Base-by-base conservation (phyloP, 2,888 invertebrate genomes). In the Drosophila niveifrons region DNA sequence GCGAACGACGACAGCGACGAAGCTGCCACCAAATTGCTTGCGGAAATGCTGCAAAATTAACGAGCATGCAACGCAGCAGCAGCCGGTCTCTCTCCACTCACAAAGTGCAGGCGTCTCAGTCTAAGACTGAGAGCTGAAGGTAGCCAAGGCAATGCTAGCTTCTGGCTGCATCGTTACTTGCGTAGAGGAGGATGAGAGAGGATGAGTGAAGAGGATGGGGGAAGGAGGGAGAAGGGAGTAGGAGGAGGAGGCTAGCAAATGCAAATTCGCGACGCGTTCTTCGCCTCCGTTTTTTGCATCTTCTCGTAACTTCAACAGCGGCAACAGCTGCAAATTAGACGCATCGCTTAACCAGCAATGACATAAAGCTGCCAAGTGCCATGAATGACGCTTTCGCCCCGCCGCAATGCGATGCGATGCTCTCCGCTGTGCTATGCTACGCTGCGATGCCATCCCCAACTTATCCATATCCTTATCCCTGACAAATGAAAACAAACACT, bases 1-100 rank as follows among this genome's bases (percentile, higher is more conserved):
- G 59, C 48, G 65, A 57, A 31, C 67, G 59, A 51, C 66, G 59
- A 31, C 70, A 39, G 58, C 46, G 53, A 58, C 44, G 72, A 66
- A 72, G 67, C 72, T 76, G 79, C 72, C 88, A 72, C 74, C 88
- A 85, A 85, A 89, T 87, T 89, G 82, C 86, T 76, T 75, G 74
- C 85, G 85, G 89, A 89, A 88, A 89, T 84, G 85, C 86, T 88
- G 88, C 76, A 85, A 85, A 88, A 88, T 89, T 89, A 89, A 89
- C 85, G 88, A 86, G 83, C 86, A 83, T 63, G 58, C 62, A 69
- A 62, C 66, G 61, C 73, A 72, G 67, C 63, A 47, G 43, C 39
- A 41, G 41, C 57, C 47, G 53, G 39, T 56, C 59, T 59, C 34
- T 56, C 59, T 59, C 34, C 61, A 17, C 47, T 41, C 17, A 15